Evolutionary conservation across 2,113 vertebrate genomes (phyloP).

Genomic region (Catharus minimus): DNA sequence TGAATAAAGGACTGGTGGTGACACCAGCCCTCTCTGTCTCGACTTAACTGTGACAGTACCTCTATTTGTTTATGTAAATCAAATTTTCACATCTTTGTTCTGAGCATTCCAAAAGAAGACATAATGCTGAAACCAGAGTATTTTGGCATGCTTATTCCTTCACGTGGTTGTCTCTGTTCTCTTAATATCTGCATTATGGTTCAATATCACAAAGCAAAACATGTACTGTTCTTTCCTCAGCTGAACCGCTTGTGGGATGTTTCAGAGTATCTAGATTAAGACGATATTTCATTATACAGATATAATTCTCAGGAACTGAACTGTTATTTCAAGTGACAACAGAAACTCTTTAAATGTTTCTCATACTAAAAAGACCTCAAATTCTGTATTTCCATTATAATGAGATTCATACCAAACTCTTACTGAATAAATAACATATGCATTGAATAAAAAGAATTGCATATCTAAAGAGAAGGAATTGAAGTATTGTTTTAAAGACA

Average conservation of each 20-base stretch:
- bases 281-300: background rate
- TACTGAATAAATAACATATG: background rate
- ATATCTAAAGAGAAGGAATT: background rate
- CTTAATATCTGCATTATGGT: background rate
- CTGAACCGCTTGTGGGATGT: background rate
- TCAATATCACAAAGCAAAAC: background rate
- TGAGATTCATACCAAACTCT: background rate
- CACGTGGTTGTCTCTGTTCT: background rate
- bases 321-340: background rate
- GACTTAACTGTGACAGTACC: too few species aligned
- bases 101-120: background rate
- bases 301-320: background rate
- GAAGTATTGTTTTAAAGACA: background rate
- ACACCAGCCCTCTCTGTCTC: too few species aligned
- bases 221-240: background rate
- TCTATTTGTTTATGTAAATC: background rate
- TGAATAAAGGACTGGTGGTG: too few species aligned
- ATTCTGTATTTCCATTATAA: background rate
- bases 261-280: background rate
- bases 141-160: background rate
- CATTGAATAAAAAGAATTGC: background rate
- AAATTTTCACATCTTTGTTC: background rate
- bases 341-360: background rate
- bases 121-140: background rate
- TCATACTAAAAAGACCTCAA: background rate